A percentile compares a stretch with the other conserved stretches of the same genome.
phyloP scores from a whole-genome alignment of 2,113 vertebrate species.

The Felis catus region F.catus_Fca126_mat1.0 CM031420.1:41722001-41722500 shows the following conservation, averaged over 20 bases:
- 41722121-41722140: not conserved
- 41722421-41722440: conserved; percentile 24
- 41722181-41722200: not conserved
- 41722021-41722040: not conserved
- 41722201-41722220: not conserved
- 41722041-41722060: rapidly evolving
- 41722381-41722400: not conserved
- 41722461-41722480: not conserved
- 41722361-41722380: not conserved
- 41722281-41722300: not conserved
- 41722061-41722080: not conserved
- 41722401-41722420: not conserved
- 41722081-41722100: not conserved
- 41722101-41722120: not conserved
- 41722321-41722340: not conserved
- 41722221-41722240: not conserved
- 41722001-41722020: not conserved
- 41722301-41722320: conserved; percentile 33
- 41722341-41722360: not conserved
- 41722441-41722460: conserved; percentile 11
- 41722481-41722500: not conserved
- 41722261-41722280: not conserved
- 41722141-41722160: not conserved
- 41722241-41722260: not conserved
- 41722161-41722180: not conserved